Base-by-base conservation (phyloP, 2,888 invertebrate species). In the Minunthozetes semirufus region DNA sequence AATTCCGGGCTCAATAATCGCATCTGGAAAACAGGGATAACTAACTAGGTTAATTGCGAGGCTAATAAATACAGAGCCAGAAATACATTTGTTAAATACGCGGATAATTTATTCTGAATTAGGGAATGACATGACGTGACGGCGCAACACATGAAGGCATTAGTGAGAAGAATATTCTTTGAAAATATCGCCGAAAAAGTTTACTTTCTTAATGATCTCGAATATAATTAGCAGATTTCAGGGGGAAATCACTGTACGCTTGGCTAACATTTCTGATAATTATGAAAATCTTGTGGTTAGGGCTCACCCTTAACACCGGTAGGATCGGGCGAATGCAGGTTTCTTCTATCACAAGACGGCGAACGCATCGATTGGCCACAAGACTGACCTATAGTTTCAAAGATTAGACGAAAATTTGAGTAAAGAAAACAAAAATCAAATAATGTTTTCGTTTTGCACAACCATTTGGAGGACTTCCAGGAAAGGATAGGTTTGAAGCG, bases 271-370 rank as follows among this genome's bases (percentile, higher is more conserved):
- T 48, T 48, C 5, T 13, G 13, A 8, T 6, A 48, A 17, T 48
- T 17, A n/a, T 48, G 48, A 17, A 17, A 48, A 33, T 8, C 4
- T 56, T 9, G 2, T 56, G 9, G n/a, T 11, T 19, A 5, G 2
- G 17, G 29, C 61, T 33, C 15, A 63, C 61, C 61, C 33, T 33
- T 42, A 9, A 11, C 25, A 42, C 68, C 68, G 8, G 8, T 42
- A 11, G 46, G 68, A 68, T 68, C 68, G 11, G 68, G 68, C 42
- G 68, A 68, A 42, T 68, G 68, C 68, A 68, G 9, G 42, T 42
- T 42, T 68, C 68, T 38, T 42, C 68, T 68, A 42, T 68, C 68
- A 68, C 68, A 68, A 22, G 68, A 68, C 2, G 68, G 68, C 68
- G 68, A 68, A 9, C 42, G 46, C 33, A 68, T 68, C 68, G 68